A percentile compares a stretch with the other conserved stretches of the same genome.
phyloP scores from a whole-genome alignment of 1,140 invertebrate species.

The Cardiocondyla obscurior region DNA sequence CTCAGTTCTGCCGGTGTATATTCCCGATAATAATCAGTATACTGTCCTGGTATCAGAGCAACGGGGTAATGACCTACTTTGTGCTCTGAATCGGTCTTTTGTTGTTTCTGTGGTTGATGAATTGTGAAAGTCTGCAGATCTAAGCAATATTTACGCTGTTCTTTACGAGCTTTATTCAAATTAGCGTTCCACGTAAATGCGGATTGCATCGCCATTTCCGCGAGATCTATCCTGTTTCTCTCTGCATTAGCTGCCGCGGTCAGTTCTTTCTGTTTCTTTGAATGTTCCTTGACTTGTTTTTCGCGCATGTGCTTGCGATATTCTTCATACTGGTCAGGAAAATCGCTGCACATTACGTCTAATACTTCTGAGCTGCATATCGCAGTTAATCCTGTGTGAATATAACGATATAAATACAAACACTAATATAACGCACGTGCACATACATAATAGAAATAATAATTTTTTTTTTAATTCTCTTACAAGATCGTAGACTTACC shows the following conservation, averaged over 20 bases:
- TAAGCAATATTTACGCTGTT: conserved; percentile 88
- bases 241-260: conserved; percentile 84
- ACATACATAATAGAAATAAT: neutral
- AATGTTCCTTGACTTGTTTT: conserved; percentile 89
- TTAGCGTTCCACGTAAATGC: conserved; percentile 94
- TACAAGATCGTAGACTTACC: conserved; percentile 82
- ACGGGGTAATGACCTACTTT: conserved; percentile 93
- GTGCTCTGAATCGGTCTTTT: conserved; percentile 83
- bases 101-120: conserved; percentile 87
- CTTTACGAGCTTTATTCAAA: conserved; percentile 90
- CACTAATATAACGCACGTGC: neutral
- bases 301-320: conserved; percentile 93
- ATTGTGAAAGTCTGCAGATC: conserved; percentile 91
- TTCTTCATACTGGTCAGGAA: conserved; percentile 97
- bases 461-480: neutral
- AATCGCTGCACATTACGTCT: conserved; percentile 97
- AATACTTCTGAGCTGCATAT: conserved; percentile 95
- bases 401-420: neutral
- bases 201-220: conserved; percentile 93
- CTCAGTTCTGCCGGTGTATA: conserved; percentile 87
- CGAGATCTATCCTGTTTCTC: conserved; percentile 88
- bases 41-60: conserved; percentile 96
- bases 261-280: conserved; percentile 87
- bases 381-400: conserved; percentile 91
- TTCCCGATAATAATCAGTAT: conserved; percentile 91